Evolutionary conservation across 2,797 vertebrate species (phyloP), one percentile per base, ranked within the genome.

Genomic region (Syndactyla subalaris): DNA sequence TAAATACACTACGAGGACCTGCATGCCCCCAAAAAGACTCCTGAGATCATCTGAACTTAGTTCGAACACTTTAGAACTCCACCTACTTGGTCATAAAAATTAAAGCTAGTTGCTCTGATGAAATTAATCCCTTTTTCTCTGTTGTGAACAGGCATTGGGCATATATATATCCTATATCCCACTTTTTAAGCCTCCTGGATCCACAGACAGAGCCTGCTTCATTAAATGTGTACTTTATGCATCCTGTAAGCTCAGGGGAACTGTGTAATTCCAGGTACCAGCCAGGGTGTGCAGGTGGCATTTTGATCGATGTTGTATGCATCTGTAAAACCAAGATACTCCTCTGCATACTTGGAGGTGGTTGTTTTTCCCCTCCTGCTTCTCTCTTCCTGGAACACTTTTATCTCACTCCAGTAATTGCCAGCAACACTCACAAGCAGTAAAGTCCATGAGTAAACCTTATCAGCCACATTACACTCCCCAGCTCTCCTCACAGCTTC

Each of bases 131-230:
- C 17, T 26, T 30, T 10, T 7, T 57, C 52, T 80, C 45, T 51
- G 65, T 2, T 45, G 18, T 41, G 68, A 83, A 15, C 30, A 67
- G 59, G 15, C 23, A 30, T 5, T 24, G 30, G 22, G 9, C 29
- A 10, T 2, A 7, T 0, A 7, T 0, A 15, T 1, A 38, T 34
- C 3, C 63, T 14, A 6, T 8, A 14, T 17, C 29, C 21, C 51
- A 12, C 29, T 46, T 49, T 41, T 17, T n/a, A 14, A 62, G 29
- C 26, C 39, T 67, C 43, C 71, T 34, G 34, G 39, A 83, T 63
- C 26, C 71, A 39, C 43, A 82, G n/a, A 6, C 73, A 29, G n/a
- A 46, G 74, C 12, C 43, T 86, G 49, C 73, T 43, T 73, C 92
- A 57, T 84, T 67, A 78, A 17, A 73, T 1, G 5, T 15, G 5